phyloP scores from a whole-genome alignment of 2,797 vertebrate genomes.

The Prunella strophiata region DNA sequence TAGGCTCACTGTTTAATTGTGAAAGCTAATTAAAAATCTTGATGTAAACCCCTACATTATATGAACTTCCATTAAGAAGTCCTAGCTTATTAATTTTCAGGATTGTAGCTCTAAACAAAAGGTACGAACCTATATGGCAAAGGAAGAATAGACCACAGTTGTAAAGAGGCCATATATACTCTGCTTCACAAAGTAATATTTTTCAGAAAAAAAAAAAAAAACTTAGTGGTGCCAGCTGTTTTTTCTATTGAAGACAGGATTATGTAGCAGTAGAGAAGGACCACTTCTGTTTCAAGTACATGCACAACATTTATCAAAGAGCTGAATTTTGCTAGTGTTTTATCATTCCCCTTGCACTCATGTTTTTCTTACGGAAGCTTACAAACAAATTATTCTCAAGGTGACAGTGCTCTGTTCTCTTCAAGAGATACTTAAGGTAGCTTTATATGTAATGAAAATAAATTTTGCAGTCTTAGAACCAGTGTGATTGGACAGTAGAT shows the following conservation, averaged over 20 bases:
- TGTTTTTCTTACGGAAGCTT: background rate
- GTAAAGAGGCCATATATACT: background rate
- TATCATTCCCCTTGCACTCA: background rate
- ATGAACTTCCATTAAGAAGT: background rate
- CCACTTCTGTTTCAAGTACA: background rate
- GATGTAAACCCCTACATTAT: background rate
- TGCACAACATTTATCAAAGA: background rate
- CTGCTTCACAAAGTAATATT: background rate
- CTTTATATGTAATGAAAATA: background rate
- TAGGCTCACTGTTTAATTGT: conserved; percentile 29
- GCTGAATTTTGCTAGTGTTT: background rate
- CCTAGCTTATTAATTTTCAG: background rate
- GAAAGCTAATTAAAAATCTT: conserved; percentile 36
- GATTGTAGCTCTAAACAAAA: background rate
- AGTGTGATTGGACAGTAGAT: background rate
- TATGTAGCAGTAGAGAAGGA: background rate
- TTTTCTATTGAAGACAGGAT: background rate
- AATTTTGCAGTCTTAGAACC: background rate
- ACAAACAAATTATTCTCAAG: background rate
- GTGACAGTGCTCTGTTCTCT: background rate
- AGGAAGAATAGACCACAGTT: background rate
- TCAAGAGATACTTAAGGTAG: background rate
- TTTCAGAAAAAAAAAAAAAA: background rate
- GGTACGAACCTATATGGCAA: background rate
- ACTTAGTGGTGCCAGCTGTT: background rate